Base-by-base conservation (phyloP, 2,888 invertebrate species). In the Dugesia japonica region DNA sequence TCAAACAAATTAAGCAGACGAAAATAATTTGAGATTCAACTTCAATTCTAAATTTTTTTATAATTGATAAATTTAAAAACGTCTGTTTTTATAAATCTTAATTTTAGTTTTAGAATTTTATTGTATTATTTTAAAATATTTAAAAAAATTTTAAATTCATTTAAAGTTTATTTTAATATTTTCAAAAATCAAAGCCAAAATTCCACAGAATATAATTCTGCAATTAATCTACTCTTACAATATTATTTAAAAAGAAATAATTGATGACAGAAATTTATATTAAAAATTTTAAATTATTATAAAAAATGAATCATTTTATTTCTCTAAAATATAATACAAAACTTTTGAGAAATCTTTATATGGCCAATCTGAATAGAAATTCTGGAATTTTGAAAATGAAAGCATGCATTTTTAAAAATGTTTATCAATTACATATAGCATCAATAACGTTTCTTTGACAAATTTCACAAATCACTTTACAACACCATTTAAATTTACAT, bases 401-500 rank as follows among this genome's bases (percentile, higher is more conserved):
- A 56, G 4, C 56, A 56, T 56, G 56, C 56, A 56, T 23, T n/a
- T 56, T 56, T 9, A 56, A 1, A n/a, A 13, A 56, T 9, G n/a
- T n/a, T n/a, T n/a, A 56, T 75, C 20, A 75, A 28, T 75, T 75
- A 26, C 75, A 75, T 71, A 71, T 75, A 1, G 75, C 42, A 20
- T 56, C 75, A 26, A 56, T n/a, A n/a, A 75, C 75, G 1, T 42
- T 27, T 26, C 75, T 42, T 9, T 26, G 1, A 42, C 94, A 94
- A 80, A 90, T 87, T 86, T 93, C 91, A 86, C 94, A 94, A 86
- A 92, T 92, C 81, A 94, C 94, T 86, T 93, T 91, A 87, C 94
- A 94, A 86, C 94, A 94, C 94, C 94, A 94, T 84, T 92, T 91
- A 87, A 94, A 94, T 81, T 90, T 92, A 87, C 94, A 94, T 83